phyloP scores from a whole-genome alignment of 2,113 vertebrate genomes.

The Cyprinodon variegatus region DNA sequence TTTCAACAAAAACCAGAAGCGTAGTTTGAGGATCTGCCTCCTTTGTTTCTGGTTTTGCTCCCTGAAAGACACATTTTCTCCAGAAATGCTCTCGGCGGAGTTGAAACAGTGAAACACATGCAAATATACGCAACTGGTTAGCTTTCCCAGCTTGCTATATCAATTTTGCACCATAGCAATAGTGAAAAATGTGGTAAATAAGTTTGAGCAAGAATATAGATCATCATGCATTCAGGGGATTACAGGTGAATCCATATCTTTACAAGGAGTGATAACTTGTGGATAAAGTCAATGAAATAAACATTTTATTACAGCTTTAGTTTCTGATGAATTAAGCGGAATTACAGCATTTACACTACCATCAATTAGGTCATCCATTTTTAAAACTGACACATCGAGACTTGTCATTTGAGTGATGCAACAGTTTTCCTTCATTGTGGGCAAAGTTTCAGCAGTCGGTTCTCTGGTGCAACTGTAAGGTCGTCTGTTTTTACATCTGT shows the following conservation, averaged over 20 bases:
- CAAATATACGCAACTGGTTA: not conserved
- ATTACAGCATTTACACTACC: slow-evolving; percentile 43
- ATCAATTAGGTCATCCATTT: slow-evolving; percentile 39
- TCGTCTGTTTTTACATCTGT: slow-evolving; percentile 74
- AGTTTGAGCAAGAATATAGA: slow-evolving; percentile 49
- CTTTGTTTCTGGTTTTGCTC: not conserved
- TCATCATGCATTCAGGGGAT: slow-evolving; percentile 38
- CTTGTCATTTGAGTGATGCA: slow-evolving; percentile 30
- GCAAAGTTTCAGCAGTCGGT: slow-evolving; percentile 53
- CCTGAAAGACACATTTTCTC: not conserved
- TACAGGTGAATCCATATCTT: slow-evolving; percentile 39
- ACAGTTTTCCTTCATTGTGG: slow-evolving; percentile 43
- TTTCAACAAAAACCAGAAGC: not conserved
- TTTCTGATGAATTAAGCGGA: slow-evolving; percentile 28
- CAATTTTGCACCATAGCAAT: slow-evolving; percentile 32
- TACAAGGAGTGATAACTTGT: slow-evolving; percentile 31
- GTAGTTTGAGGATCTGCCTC: not conserved
- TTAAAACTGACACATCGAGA: slow-evolving; percentile 26
- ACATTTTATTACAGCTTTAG: slow-evolving; percentile 21
- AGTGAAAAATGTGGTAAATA: slow-evolving; percentile 44
- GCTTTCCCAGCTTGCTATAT: slow-evolving; percentile 23
- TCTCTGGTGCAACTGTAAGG: slow-evolving; percentile 53
- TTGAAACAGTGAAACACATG: too few species aligned
- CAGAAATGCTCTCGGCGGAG: not conserved
- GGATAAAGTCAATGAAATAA: slow-evolving; percentile 22